These are phyloP conservation scores for Callithrix jacchus DNA, from an alignment of 2,113 vertebrate species.

Conservation along the genomic window DNA sequence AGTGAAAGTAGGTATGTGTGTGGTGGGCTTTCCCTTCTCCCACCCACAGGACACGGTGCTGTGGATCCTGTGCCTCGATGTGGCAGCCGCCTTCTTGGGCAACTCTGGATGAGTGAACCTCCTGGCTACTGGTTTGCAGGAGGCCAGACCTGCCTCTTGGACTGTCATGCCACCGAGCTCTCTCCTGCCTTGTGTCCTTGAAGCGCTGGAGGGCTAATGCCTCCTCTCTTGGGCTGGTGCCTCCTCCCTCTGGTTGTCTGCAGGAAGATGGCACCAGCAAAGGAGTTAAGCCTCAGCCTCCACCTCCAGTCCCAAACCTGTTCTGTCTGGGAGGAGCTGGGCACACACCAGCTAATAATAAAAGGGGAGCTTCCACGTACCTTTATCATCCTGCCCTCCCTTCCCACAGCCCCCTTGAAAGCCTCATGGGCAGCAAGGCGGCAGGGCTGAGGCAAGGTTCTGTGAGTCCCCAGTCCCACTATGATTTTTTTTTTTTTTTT, in stretches of 20 bases:
- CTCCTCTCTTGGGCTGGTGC: neutral
- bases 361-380: rapidly evolving
- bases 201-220: neutral
- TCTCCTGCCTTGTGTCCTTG: rapidly evolving
- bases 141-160: neutral
- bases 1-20: rapidly evolving
- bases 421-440: neutral
- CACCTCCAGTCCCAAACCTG: neutral
- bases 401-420: neutral
- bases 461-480: too few relatives aligned
- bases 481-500: too few relatives aligned
- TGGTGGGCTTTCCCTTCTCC: too few relatives aligned
- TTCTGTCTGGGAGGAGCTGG: neutral
- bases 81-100: too few relatives aligned
- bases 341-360: neutral
- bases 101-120: rapidly evolving
- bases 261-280: neutral
- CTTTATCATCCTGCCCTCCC: neutral
- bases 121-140: rapidly evolving
- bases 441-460: neutral
- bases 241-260: neutral
- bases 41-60: rapidly evolving
- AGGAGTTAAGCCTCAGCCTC: neutral
- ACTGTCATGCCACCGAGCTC: too few relatives aligned
- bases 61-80: rapidly evolving